Percentiles rank a stretch among this genome's conserved stretches.
These are phyloP conservation scores for Ramphastos sulfuratus DNA, from an alignment of 2,113 vertebrate species.

Conservation along the genomic window DNA sequence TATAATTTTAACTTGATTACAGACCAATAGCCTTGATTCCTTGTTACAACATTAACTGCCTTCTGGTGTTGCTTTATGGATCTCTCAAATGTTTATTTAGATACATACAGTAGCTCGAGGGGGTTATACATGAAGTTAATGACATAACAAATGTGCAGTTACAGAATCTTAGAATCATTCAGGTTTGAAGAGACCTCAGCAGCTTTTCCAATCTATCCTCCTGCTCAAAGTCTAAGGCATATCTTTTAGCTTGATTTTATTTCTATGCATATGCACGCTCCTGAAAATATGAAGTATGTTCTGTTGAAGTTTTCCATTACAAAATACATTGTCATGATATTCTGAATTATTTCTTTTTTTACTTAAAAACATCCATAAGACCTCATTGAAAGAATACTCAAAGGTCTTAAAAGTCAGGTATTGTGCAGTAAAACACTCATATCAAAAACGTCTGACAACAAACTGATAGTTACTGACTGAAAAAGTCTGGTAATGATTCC, in stretches of 20 bases:
- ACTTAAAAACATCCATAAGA: background rate
- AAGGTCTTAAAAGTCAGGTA: background rate
- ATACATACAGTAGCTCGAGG: background rate
- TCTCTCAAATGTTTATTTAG: slow-evolving; percentile 4
- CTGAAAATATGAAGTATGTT: background rate
- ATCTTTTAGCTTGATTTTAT: background rate
- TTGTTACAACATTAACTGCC: background rate
- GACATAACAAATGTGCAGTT: background rate
- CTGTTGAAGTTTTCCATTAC: background rate
- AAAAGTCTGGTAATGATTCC: background rate
- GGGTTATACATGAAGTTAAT: background rate
- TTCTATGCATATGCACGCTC: background rate
- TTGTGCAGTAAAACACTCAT: background rate
- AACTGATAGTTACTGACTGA: background rate
- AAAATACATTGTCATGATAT: background rate
- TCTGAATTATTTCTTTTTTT: background rate
- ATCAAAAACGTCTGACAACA: background rate
- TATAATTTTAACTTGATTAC: slow-evolving; percentile 33
- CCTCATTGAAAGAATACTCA: background rate
- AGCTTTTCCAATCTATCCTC: background rate
- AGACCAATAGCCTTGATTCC: background rate
- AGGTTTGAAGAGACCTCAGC: background rate
- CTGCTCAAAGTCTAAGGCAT: background rate
- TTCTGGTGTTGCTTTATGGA: background rate
- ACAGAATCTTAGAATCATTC: background rate